Evolutionary conservation across 2,888 invertebrate genomes (phyloP), one percentile per base, ranked within the genome.

Genomic region (Acronicta aceris): DNA sequence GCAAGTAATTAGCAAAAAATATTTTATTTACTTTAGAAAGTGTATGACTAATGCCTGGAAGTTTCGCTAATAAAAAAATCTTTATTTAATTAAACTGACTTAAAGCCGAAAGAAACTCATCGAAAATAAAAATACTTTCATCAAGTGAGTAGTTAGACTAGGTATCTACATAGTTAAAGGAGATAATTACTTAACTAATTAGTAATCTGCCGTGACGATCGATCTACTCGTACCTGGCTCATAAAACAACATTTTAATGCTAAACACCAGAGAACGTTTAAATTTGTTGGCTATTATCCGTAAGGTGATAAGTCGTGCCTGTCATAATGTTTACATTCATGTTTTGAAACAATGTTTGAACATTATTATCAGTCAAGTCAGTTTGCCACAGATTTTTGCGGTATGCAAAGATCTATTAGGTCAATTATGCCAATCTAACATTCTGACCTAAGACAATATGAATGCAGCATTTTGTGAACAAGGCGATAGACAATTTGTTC

Each of bases 381-480:
- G 53, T 51, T 59, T 41, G 46, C 45, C 48, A 52, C 33, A 48
- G 36, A 59, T 55, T 69, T 72, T 70, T 16, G 30, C 42, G 55
- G 45, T 40, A 51, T 61, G 42, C 58, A 48, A 54, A 57, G 59
- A 38, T 61, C 64, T 60, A 74, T 73, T 78, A 71, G 72, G 69
- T 74, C 73, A 81, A 82, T 82, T 82, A 81, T 67, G 62, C 51
- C 71, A 73, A 79, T 77, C 61, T 65, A 66, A 52, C 45, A 46
- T 38, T 45, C 41, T 68, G 69, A 66, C 67, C 55, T 64, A 56
- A 51, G 55, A 30, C 30, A 25, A 12, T 54, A 52, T 55, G 45
- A 25, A 13, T 58, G 33, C n/a, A 57, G 38, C 8, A 33, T 49
- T 53, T 54, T 54, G 33, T 40, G 6, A 9, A 40, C 21, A 9